Base-by-base conservation (phyloP, 2,113 vertebrate species). In the Thryonomys swinderianus region DNA sequence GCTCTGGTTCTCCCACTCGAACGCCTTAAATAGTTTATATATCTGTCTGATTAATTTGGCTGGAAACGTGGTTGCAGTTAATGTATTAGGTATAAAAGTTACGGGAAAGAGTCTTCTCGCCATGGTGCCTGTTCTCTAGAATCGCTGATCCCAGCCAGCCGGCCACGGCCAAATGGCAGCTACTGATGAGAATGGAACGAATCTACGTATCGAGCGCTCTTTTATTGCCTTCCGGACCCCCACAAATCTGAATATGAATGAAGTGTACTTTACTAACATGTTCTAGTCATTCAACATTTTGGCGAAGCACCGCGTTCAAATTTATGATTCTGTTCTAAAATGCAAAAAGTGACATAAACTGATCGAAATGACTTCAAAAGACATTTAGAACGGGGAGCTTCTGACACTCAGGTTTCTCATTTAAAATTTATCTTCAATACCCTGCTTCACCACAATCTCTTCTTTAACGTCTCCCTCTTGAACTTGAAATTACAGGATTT, bases 41-140 rank as follows among this genome's bases (percentile, higher is more conserved):
- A 96, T 98, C 97, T 98, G 66, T 90, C 97, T 96, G 97, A 97
- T 97, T 98, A 93, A 96, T 98, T 97, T 98, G 95, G 89, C 96
- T 98, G 81, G 95, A 97, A 95, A 98, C 97, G 93, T 76, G 88
- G 95, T 48, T 93, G 90, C 86, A 98, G 96, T 64, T 64, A 93
- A 95, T 97, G 94, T 84, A 95, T 71, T 92, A 97, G 86, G 83
- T 85, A 96, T 87, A 91, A 96, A 98, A 96, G 76, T 95, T 97
- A 96, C 93, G 96, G 91, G 88, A 78, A 25, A 94, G 87, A 86
- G 55, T 96, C 40, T 96, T 93, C 89, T n/a, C 69, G 95, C 37
- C 32, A 66, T 62, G 67, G 73, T 59, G 61, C 37, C 97, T 51
- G 42, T 97, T 97, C 27, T 18, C 64, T 95, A 85, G 84, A 95